A percentile compares a stretch with the other conserved stretches of the same genome.
Conservation (phyloP, 2,113 vertebrate genomes). For the Meles meles region DNA sequence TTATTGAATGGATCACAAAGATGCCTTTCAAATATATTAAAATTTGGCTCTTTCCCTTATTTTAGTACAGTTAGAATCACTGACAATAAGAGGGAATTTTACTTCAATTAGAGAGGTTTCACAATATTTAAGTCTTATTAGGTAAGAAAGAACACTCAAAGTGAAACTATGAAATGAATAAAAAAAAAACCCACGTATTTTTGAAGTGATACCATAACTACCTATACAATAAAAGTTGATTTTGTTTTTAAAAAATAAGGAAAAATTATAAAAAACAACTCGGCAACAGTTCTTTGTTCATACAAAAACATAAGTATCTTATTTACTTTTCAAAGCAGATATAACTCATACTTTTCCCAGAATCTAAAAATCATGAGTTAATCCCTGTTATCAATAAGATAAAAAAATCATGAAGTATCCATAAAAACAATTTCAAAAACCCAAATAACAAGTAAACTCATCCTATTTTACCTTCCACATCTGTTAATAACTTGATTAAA, state of each 20-base stretch:
- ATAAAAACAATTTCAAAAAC: not conserved
- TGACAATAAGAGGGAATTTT: not conserved
- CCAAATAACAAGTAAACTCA: not conserved
- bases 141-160: not conserved
- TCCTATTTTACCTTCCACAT: not conserved
- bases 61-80: not conserved
- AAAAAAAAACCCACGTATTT: not conserved
- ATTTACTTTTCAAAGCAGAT: conserved; percentile 19
- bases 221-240: not conserved
- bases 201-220: not conserved
- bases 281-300: not conserved
- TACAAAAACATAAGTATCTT: not conserved
- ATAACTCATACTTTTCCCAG: not conserved
- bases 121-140: not conserved
- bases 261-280: conserved; percentile 10
- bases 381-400: not conserved
- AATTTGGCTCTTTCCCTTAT: not conserved
- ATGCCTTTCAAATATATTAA: not conserved
- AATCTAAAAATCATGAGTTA: conserved; percentile 13
- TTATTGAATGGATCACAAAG: not conserved
- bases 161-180: not conserved
- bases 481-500: not conserved
- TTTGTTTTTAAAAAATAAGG: not conserved
- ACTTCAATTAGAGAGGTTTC: not conserved
- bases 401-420: not conserved